Conservation (phyloP, 1,140 invertebrate species). For the Linepithema humile region DNA sequence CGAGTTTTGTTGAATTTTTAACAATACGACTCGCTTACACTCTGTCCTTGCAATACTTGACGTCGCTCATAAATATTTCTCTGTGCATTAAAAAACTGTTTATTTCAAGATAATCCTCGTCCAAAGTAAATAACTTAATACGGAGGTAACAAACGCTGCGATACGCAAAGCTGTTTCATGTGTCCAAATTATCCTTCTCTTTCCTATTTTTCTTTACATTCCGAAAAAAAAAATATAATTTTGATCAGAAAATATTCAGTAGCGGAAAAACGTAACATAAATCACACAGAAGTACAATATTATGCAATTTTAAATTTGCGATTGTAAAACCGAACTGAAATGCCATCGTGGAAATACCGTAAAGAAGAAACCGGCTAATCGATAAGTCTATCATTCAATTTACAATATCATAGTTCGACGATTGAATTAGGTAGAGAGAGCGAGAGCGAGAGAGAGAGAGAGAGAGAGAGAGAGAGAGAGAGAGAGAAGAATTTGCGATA, state of each 20-base stretch:
- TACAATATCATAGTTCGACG: constrained; percentile 11
- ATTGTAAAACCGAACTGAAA: background rate
- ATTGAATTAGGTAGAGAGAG: constrained; percentile 57
- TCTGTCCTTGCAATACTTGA: too few species aligned
- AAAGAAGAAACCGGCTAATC: constrained; percentile 6
- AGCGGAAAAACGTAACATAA: background rate
- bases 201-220: too few species aligned
- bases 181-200: too few species aligned
- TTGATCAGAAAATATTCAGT: too few species aligned
- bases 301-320: too few species aligned
- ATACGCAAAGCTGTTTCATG: too few species aligned
- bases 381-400: constrained; percentile 8
- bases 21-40: background rate
- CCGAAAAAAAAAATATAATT: too few species aligned
- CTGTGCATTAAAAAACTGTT: background rate
- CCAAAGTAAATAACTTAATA: background rate
- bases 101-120: background rate
- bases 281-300: background rate
- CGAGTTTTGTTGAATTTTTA: too few species aligned
- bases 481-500: constrained; percentile 63
- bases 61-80: background rate
- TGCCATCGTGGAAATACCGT: background rate
- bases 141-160: background rate
- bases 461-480: too few species aligned
- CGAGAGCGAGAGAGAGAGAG: too few species aligned